These are phyloP conservation scores for Andrena hattorfiana DNA, from an alignment of 2,888 invertebrate species.

Conservation along the genomic window DNA sequence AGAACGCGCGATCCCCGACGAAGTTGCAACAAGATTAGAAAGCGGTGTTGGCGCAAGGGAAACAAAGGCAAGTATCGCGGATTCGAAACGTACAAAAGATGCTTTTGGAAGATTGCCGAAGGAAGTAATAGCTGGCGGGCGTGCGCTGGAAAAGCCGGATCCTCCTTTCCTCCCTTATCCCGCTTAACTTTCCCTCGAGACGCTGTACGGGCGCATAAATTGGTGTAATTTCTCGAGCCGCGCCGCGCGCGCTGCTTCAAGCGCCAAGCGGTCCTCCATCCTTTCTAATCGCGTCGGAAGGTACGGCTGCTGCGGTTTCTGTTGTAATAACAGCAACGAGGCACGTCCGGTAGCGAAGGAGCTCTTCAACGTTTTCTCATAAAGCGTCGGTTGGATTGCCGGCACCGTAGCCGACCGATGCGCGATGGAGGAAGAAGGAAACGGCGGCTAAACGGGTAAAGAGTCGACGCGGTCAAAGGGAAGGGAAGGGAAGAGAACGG, in stretches of 20 bases:
- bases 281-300: conserved; percentile 66
- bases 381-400: conserved; percentile 73
- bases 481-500: not conserved
- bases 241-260: conserved; percentile 33
- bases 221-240: conserved; percentile 68
- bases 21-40: conserved; percentile 44
- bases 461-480: conserved; percentile 8
- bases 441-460: conserved; percentile 39
- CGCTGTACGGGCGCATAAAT: conserved; percentile 69
- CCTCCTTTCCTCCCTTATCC: conserved; percentile 6
- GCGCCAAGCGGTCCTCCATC: conserved; percentile 55
- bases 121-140: conserved; percentile 40
- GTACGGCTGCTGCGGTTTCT: conserved; percentile 68
- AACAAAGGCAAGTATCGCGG: conserved; percentile 12
- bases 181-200: conserved; percentile 20
- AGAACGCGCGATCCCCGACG: conserved; percentile 7
- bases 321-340: conserved; percentile 78
- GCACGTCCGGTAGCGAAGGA: conserved; percentile 74
- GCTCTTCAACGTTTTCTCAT: conserved; percentile 78
- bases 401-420: conserved; percentile 53
- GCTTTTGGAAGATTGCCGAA: conserved; percentile 61
- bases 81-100: conserved; percentile 45
- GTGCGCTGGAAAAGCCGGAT: conserved; percentile 21
- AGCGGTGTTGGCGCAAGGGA: conserved; percentile 5
- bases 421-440: conserved; percentile 32